Evolutionary conservation across 2,888 invertebrate species (phyloP).

Genomic region (Philhelius pedissequus): DNA sequence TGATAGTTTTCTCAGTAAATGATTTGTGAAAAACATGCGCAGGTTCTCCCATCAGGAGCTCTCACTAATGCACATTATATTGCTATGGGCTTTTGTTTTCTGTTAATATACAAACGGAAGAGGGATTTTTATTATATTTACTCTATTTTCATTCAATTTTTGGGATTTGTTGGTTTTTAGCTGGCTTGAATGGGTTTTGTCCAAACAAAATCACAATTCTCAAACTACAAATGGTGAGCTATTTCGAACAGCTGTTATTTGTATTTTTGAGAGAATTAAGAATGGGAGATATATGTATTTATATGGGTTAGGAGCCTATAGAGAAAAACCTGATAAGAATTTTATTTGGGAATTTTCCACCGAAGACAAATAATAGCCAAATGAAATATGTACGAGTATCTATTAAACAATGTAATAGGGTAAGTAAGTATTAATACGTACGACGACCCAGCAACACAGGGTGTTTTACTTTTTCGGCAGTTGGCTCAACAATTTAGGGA

Average conservation of each 20-base stretch:
- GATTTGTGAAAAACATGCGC: constrained; percentile 1
- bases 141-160: constrained; percentile 16
- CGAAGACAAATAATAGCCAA: background rate
- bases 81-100: too few relatives aligned
- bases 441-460: background rate
- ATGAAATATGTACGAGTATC: background rate
- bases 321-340: background rate
- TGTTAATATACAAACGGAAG: too few relatives aligned
- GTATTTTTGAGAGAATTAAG: background rate
- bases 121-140: background rate
- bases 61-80: too few relatives aligned
- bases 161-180: constrained; percentile 8
- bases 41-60: background rate
- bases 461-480: background rate
- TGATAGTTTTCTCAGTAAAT: background rate
- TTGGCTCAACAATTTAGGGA: too few relatives aligned
- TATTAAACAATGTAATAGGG: background rate
- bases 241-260: constrained; percentile 4
- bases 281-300: background rate
- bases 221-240: background rate
- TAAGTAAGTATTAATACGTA: background rate
- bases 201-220: constrained; percentile 1
- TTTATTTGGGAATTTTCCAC: background rate
- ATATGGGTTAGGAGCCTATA: background rate
- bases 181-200: background rate